Evolutionary conservation across 2,888 invertebrate genomes (phyloP).

Genomic region (Ferrisia virgata): DNA sequence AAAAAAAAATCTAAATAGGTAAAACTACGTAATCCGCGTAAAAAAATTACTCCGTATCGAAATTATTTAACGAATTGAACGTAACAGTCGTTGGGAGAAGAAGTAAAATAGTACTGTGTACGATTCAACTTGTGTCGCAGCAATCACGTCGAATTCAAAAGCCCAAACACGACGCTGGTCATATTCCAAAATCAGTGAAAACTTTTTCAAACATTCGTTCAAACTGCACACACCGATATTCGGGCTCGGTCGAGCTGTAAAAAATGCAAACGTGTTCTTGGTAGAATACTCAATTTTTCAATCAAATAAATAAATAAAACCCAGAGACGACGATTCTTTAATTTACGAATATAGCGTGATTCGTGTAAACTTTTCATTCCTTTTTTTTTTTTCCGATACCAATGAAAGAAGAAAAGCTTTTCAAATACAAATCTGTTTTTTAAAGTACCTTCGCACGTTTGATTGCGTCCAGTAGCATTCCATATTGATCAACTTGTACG

Average conservation of each 20-base stretch:
- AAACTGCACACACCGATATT: neutral
- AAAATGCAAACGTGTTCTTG: neutral
- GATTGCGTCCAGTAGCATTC: neutral
- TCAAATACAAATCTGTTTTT: neutral
- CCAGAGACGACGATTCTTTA: neutral
- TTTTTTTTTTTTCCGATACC: neutral
- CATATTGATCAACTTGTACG: neutral
- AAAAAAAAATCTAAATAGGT: no score
- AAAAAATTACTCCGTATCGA: neutral
- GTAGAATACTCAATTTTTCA: neutral
- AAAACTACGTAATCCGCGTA: neutral
- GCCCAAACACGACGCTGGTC: neutral
- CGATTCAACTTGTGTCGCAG: no score
- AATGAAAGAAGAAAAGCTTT: neutral
- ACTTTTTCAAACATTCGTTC: constrained; percentile 2
- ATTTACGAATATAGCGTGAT: neutral
- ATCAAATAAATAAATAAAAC: neutral
- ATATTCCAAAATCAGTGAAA: neutral
- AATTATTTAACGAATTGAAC: no score
- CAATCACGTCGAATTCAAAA: neutral
- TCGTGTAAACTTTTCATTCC: neutral
- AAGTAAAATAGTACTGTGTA: no score
- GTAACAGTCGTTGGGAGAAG: no score
- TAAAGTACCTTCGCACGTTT: neutral
- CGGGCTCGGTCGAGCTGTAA: neutral